Base-by-base conservation (phyloP, 2,888 invertebrate species). In the Chloromyia formosa region DNA sequence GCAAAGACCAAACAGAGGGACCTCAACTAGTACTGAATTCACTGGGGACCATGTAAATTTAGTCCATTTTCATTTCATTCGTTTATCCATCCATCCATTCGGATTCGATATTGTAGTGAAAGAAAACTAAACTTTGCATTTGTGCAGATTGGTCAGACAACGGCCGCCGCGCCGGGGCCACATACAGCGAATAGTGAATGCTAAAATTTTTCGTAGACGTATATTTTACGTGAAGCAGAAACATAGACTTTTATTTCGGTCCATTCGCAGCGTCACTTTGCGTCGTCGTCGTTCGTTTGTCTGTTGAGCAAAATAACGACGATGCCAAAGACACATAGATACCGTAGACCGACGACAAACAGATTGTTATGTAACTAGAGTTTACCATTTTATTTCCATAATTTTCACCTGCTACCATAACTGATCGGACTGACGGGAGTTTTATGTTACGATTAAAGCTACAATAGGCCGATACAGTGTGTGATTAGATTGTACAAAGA, bases 321-420 rank as follows among this genome's bases (percentile, higher is more conserved):
- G 49, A 49, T n/a, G 49, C 49, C 3, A 49, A n/a, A 35, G 27
- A 4, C 27, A 35, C 27, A 35, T 35, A 35, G 27, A 35, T 35
- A n/a, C 49, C 49, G 49, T n/a, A 12, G 49, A 49, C 49, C 27
- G 14, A 49, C 49, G 3, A 49, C 49, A 49, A 49, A 49, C 49
- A 49, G 49, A 49, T 49, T 49, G 49, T 49, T 49, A 49, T n/a
- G 49, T 12, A 49, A 49, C 16, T 49, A 12, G 14, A 49, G 14
- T 49, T n/a, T 49, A 49, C 49, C 12, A 49, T 49, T 49, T 49
- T 49, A 49, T 49, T 49, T 49, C 49, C 49, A 49, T 49, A 49
- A 49, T 49, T 49, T 49, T 49, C 49, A 49, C 49, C 49, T 49
- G 49, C 49, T 49, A 49, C 49, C 49, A 49, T 35, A 35, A 35